These are phyloP conservation scores for Drosophila stalkeri DNA, from an alignment of 2,888 invertebrate species.

Conservation along the genomic window DNA sequence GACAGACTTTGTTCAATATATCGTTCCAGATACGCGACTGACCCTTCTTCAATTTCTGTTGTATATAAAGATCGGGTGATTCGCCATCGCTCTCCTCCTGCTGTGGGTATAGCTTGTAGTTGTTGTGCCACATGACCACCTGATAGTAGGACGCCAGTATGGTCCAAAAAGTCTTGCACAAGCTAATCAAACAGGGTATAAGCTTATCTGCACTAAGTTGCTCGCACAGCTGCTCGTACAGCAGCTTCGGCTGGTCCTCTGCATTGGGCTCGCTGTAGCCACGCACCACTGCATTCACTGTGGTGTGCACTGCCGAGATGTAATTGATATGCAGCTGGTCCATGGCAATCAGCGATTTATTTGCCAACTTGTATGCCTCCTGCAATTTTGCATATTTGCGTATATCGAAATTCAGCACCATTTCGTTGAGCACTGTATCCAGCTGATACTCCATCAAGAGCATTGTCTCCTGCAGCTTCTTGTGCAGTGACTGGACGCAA, in stretches of 20 bases:
- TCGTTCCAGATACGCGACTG: constrained; percentile 96
- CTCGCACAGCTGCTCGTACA: constrained; percentile 93
- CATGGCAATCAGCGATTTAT: constrained; percentile 96
- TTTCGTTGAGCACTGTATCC: constrained; percentile 93
- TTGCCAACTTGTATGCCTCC: constrained; percentile 94
- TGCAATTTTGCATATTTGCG: constrained; percentile 93
- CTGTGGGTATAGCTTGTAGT: constrained; percentile 82
- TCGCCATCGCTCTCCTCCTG: constrained; percentile 84
- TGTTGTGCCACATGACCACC: constrained; percentile 85
- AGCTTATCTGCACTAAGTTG: constrained; percentile 83
- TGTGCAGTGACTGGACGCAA: constrained; percentile 95
- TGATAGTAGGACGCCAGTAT: constrained; percentile 92
- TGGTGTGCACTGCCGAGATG: constrained; percentile 95
- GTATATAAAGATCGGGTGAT: constrained; percentile 91
- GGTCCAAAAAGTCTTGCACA: constrained; percentile 94
- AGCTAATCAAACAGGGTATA: constrained; percentile 90
- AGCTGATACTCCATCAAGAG: constrained; percentile 96
- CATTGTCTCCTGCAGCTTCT: constrained; percentile 95
- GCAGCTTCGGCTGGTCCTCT: constrained; percentile 87
- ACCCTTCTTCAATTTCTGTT: constrained; percentile 95
- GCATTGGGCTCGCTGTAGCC: constrained; percentile 85
- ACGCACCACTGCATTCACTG: constrained; percentile 87
- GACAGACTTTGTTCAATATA: constrained; percentile 95
- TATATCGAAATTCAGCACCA: constrained; percentile 90
- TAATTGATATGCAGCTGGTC: constrained; percentile 98